A percentile compares a stretch with the other conserved stretches of the same genome.
Conservation (phyloP, 2,888 invertebrate genomes). For the Drosophila subquinaria region DNA sequence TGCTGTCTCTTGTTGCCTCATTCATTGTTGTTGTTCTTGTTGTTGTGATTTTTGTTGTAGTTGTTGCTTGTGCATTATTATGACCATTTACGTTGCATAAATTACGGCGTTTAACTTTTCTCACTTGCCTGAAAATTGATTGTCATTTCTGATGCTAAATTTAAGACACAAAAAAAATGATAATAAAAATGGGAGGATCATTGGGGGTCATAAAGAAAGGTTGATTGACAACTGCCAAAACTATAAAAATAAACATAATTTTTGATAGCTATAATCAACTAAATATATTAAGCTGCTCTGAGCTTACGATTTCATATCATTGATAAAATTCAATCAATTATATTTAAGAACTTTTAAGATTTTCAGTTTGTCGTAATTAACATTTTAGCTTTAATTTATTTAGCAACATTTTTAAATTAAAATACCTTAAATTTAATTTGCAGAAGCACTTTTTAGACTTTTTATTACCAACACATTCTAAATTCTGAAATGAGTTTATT, state of each 20-base stretch:
- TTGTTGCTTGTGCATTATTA: slow-evolving; percentile 56
- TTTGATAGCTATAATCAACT: background rate
- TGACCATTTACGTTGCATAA: slow-evolving; percentile 79
- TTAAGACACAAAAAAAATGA: background rate
- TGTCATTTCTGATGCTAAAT: slow-evolving; percentile 11
- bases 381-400: no score
- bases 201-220: background rate
- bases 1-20: slow-evolving; percentile 31
- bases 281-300: background rate
- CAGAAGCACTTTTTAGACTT: no score
- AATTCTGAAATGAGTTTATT: no score
- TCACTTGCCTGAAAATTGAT: slow-evolving; percentile 57
- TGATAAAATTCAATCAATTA: no score
- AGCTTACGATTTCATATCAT: background rate
- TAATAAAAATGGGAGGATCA: background rate
- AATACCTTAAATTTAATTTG: no score
- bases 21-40: slow-evolving; percentile 14
- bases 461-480: no score
- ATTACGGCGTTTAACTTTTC: slow-evolving; percentile 73
- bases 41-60: slow-evolving; percentile 34
- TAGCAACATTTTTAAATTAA: no score
- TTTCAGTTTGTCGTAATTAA: background rate
- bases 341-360: no score
- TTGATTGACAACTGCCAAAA: background rate
- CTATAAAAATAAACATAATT: background rate